Evolutionary conservation across 2,888 invertebrate species (phyloP).

Genomic region (Polylopha cassiicola): DNA sequence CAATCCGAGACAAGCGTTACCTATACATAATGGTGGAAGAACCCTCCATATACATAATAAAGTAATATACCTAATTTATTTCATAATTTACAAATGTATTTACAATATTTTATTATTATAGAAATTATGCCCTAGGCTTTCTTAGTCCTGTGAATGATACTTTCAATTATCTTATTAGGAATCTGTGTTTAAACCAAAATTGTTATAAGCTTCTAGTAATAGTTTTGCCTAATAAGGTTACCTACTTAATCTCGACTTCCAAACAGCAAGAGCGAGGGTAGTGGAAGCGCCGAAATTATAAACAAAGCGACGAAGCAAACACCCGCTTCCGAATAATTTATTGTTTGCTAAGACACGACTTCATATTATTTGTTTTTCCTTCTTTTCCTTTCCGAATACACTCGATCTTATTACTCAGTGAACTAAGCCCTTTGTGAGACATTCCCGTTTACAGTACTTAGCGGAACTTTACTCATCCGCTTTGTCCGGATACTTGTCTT

Average conservation of each 20-base stretch:
- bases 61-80: too few relatives aligned
- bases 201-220: too few relatives aligned
- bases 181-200: too few relatives aligned
- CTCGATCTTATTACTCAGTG: constrained; percentile 36
- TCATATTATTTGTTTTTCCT: constrained; percentile 48
- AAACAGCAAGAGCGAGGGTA: neutral
- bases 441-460: constrained; percentile 35
- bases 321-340: constrained; percentile 47
- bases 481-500: constrained; percentile 28
- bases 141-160: too few relatives aligned
- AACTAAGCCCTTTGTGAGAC: constrained; percentile 40
- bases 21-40: too few relatives aligned
- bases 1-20: too few relatives aligned
- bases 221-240: too few relatives aligned
- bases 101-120: too few relatives aligned
- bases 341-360: constrained; percentile 49
- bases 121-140: too few relatives aligned
- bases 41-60: too few relatives aligned
- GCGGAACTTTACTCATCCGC: constrained; percentile 24
- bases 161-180: too few relatives aligned
- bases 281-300: constrained; percentile 41
- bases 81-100: too few relatives aligned
- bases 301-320: constrained; percentile 44
- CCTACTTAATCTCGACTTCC: neutral
- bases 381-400: constrained; percentile 36